phyloP scores from a whole-genome alignment of 2,888 invertebrate genomes.

The Trichogramma evanescens region DNA sequence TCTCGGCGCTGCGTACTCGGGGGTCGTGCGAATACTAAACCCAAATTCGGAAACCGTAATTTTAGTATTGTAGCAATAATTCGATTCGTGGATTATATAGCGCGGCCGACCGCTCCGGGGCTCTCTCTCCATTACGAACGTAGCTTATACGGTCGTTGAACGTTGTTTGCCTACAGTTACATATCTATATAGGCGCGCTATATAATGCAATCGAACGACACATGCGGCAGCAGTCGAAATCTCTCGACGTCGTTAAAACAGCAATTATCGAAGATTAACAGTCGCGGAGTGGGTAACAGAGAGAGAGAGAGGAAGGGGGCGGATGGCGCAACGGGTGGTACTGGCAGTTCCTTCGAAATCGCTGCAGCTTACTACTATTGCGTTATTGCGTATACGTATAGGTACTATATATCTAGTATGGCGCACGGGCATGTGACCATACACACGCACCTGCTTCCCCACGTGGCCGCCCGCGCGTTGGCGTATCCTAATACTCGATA shows the following conservation, averaged over 20 bases:
- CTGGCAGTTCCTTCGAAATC: slow-evolving; percentile 13
- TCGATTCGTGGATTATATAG: too few relatives aligned
- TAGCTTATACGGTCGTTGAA: too few relatives aligned
- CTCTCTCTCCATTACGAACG: background rate
- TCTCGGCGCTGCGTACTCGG: too few relatives aligned
- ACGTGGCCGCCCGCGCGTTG: background rate
- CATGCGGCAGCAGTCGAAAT: background rate
- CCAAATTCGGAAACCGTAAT: too few relatives aligned
- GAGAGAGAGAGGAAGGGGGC: too few relatives aligned
- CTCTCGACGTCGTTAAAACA: slow-evolving; percentile 12
- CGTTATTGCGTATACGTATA: background rate
- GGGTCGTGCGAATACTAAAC: too few relatives aligned
- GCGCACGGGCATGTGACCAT: background rate
- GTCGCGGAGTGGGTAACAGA: background rate
- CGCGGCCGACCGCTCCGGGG: background rate
- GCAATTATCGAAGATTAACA: slow-evolving; percentile 22
- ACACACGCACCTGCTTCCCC: background rate
- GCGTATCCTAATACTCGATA: background rate
- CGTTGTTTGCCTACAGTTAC: too few relatives aligned
- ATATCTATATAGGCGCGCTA: too few relatives aligned
- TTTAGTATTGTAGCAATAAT: too few relatives aligned
- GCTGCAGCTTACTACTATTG: background rate
- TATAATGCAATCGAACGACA: too few relatives aligned
- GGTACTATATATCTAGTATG: background rate
- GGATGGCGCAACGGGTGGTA: background rate